Conservation (phyloP, 2,888 invertebrate species). For the Ligdia adustata region DNA sequence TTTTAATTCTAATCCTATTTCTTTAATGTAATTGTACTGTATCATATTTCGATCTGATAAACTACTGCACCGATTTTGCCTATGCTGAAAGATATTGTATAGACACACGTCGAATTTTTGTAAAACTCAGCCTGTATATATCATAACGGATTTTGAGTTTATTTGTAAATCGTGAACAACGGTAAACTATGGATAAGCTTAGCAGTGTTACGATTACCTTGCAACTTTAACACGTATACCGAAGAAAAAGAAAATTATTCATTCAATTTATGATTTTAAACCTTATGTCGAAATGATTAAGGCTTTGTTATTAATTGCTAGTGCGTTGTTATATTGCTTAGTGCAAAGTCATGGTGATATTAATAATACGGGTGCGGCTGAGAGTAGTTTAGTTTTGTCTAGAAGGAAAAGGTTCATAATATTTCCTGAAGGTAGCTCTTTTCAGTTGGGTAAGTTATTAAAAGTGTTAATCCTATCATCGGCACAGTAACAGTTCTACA, state of each 20-base stretch:
- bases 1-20: too few species aligned
- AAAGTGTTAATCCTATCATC: too few species aligned
- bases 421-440: conserved; percentile 85
- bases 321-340: conserved; percentile 19
- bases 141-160: conserved; percentile 38
- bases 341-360: conserved; percentile 23
- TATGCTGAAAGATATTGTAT: not conserved
- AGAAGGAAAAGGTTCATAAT: conserved; percentile 83
- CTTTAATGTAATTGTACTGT: too few species aligned
- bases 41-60: too few species aligned
- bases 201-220: conserved; percentile 34
- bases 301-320: not conserved
- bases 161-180: conserved; percentile 67
- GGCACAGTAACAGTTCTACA: too few species aligned
- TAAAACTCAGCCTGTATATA: too few species aligned
- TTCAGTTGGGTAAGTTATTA: conserved; percentile 83
- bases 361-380: conserved; percentile 34
- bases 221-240: conserved; percentile 16
- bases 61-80: too few species aligned
- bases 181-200: conserved; percentile 37
- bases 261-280: not conserved
- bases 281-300: conserved; percentile 12
- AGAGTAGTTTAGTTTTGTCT: conserved; percentile 64
- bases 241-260: conserved; percentile 1
- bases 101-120: not conserved